Evolutionary conservation across 1,140 invertebrate species (phyloP), one percentile per base, ranked within the genome.

Genomic region (Archivesica marissinica): DNA sequence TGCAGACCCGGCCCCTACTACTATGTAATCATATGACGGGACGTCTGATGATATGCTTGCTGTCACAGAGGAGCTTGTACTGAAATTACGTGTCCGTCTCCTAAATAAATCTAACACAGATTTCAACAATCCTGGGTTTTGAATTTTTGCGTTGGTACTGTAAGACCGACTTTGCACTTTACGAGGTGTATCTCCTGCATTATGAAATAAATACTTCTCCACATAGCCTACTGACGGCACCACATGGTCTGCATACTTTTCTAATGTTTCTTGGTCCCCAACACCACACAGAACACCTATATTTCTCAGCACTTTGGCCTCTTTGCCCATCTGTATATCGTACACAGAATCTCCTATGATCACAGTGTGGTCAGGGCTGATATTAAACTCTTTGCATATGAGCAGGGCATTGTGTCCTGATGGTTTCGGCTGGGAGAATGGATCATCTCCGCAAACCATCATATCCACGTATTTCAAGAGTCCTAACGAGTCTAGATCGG

Each of bases 371-470:
- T 87, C 66, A 4, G 94, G 94, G 56, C 90, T 81, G 0, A 94
- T 89, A 7, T 90, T 87, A 39, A 95, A 90, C 33, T 92, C 90
- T 15, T 92, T 87, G 79, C 94, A 95, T 47, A 95, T 95, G 2
- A 92, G 80, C 13, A 68, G 52, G 17, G 82, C 72, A 72, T 89
- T 89, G 74, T 90, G 88, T 9, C 83, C 41, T 20, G 91, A 89
- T 1, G 94, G 92, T 86, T 94, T 94, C 2, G 93, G 90, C 33
- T 89, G 54, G 23, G 85, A 86, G n/a, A 87, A 86, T 9, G 89
- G 89, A 78, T 95, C 94, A 87, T 95, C 95, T 4, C 94, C 94
- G 88, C 94, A 95, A 7, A 95, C 91, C 75, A 95, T 88, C 72
- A 94, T 91, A 87, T 95, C 94, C 1, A 92, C 84, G 81, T 91